Base-by-base conservation (phyloP, 2,113 vertebrate genomes). In the Gasterosteus nipponicus region DNA sequence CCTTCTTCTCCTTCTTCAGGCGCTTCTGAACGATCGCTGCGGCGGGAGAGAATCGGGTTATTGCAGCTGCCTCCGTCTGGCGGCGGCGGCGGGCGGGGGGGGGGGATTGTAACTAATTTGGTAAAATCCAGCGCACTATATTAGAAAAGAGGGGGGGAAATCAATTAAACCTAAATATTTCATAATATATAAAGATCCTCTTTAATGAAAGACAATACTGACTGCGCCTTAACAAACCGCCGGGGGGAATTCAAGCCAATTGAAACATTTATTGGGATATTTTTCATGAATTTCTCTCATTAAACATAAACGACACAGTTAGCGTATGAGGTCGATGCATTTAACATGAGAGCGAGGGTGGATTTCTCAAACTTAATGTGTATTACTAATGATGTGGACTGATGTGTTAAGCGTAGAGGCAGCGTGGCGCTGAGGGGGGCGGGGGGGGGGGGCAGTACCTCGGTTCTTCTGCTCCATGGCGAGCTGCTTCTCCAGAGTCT, bases 1-100 rank as follows among this genome's bases (percentile, higher is more conserved):
- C 97, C 82, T 99, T 99, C 91, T 99, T 99, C 92, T 99, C 98
- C 90, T 99, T 99, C 95, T 99, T 99, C 95, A 99, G 93, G 83
- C 98, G 96, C 82, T 99, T 99, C 93, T 99, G 98, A 93, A 99
- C 95, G 92, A 99, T 99, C 81, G 97, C 98, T 99, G 77, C 60
- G 71, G 39, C 2, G 22, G 65, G 2, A 69, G 35, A 72, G 8
- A 47, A 73, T 71, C 35, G 3, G 64, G 75, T 82, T 60, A 73
- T 53, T 39, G 14, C 31, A 14, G 67, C 46, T 16, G 38, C 39
- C 38, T 54, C 3, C 18, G 29, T 58, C 63, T 26, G 33, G 54
- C 54, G 41, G 75, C 22, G 39, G 39, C 39, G 42, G 42, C 1
- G 4, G 1, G 2, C 1, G 10, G 4, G 11, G 1, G 54, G 54